phyloP scores from a whole-genome alignment of 2,888 invertebrate species.

The Ochropleura leucogaster region DNA sequence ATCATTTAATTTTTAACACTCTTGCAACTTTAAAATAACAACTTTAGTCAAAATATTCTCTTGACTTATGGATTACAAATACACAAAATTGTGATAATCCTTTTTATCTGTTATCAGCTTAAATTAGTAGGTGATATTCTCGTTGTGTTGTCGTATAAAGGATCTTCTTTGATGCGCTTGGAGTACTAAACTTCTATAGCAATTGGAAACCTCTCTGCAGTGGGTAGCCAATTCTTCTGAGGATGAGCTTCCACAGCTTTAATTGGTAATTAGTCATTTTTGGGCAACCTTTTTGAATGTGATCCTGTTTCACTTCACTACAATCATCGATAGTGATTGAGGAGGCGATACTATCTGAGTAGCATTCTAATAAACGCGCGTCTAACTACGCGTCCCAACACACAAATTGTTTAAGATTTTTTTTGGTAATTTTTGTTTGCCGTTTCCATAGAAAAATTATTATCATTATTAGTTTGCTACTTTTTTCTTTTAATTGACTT shows the following conservation, averaged over 20 bases:
- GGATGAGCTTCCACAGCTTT: background rate
- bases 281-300: background rate
- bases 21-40: background rate
- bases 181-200: background rate
- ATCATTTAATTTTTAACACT: background rate
- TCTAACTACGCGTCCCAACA: background rate
- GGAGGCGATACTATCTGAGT: background rate
- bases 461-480: conserved; percentile 6
- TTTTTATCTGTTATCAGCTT: background rate
- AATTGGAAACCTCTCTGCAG: background rate
- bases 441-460: conserved; percentile 1
- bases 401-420: background rate
- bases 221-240: background rate
- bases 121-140: background rate
- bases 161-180: background rate
- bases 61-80: background rate
- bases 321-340: background rate
- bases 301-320: background rate
- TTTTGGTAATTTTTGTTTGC: background rate
- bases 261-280: background rate
- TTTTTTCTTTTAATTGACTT: conserved; percentile 12
- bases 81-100: background rate
- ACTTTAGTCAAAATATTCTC: background rate
- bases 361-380: background rate
- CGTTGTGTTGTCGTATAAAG: background rate